These are phyloP conservation scores for Stenoptilia bipunctidactyla DNA, from an alignment of 2,888 invertebrate species.

Conservation along the genomic window DNA sequence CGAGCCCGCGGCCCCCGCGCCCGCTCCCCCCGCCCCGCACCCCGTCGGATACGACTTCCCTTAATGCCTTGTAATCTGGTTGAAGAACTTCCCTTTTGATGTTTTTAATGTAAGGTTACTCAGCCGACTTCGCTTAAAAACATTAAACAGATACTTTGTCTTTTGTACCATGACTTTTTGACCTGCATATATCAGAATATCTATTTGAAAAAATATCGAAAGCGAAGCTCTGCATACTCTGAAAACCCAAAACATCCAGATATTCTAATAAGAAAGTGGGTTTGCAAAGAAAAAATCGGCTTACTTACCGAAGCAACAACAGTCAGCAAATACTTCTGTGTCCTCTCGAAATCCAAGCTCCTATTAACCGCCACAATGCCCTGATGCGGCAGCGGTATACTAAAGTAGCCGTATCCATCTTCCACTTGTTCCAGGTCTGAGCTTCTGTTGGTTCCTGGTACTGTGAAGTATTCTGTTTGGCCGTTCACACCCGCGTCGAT, in stretches of 20 bases:
- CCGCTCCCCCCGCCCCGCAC: constrained; percentile 43
- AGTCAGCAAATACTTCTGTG: constrained; percentile 88
- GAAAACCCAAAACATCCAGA: too few relatives aligned
- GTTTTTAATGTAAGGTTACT: too few relatives aligned
- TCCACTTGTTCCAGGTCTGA: constrained; percentile 65
- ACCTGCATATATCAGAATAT: too few relatives aligned
- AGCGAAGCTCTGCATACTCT: too few relatives aligned
- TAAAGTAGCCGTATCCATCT: constrained; percentile 87
- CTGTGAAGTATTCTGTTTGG: constrained; percentile 87
- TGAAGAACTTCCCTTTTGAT: constrained; percentile 74
- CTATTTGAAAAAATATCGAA: too few relatives aligned
- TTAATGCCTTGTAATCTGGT: constrained; percentile 77
- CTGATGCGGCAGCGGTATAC: constrained; percentile 89
- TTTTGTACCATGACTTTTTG: too few relatives aligned
- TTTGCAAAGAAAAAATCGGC: too few relatives aligned
- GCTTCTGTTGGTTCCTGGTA: constrained; percentile 72
- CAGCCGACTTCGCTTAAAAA: too few relatives aligned
- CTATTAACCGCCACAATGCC: constrained; percentile 89
- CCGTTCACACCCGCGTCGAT: constrained; percentile 91
- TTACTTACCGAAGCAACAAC: constrained; percentile 90
- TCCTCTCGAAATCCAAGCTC: constrained; percentile 89
- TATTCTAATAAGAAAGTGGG: too few relatives aligned
- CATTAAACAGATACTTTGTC: too few relatives aligned
- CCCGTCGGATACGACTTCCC: constrained; percentile 61
- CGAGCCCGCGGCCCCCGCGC: too few relatives aligned